phyloP scores from a whole-genome alignment of 2,888 invertebrate species.

The Zaprionus bogoriensis region DNA sequence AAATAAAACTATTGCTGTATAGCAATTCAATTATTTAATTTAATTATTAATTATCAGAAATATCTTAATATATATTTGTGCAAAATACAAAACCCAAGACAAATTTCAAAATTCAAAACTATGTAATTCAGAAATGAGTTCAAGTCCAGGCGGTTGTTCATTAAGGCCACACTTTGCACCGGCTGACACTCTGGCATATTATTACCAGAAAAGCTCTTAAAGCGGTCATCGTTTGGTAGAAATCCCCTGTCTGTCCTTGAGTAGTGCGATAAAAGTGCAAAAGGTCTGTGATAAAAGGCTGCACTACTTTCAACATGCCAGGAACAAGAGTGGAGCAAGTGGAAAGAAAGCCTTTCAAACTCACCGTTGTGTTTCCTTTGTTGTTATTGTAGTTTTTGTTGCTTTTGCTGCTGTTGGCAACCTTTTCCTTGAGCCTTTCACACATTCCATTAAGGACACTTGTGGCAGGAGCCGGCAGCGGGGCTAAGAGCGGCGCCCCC shows the following conservation, averaged over 20 bases:
- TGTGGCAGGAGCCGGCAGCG: conserved; percentile 20
- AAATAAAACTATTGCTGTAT: too few species aligned
- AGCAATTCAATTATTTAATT: too few species aligned
- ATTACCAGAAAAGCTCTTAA: conserved; percentile 14
- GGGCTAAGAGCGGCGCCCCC: conserved; percentile 3
- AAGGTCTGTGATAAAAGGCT: conserved; percentile 46
- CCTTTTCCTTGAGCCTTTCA: conserved; percentile 27
- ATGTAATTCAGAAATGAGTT: too few species aligned
- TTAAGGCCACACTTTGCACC: conserved; percentile 3
- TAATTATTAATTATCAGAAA: too few species aligned
- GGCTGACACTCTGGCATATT: background rate
- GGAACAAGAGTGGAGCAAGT: conserved; percentile 1
- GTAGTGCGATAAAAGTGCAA: conserved; percentile 27
- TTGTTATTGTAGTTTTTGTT: background rate
- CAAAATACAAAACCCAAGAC: too few species aligned
- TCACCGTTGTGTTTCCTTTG: background rate
- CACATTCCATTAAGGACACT: conserved; percentile 50
- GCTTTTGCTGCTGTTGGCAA: conserved; percentile 9
- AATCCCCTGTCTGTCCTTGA: conserved; percentile 21
- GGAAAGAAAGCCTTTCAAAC: conserved; percentile 33
- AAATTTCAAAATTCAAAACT: too few species aligned
- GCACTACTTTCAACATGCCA: conserved; percentile 33
- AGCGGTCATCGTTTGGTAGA: conserved; percentile 21
- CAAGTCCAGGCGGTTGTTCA: too few species aligned
- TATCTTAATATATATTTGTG: too few species aligned